Base-by-base conservation (phyloP, 1,140 invertebrate genomes). In the Bombus polaris region DNA sequence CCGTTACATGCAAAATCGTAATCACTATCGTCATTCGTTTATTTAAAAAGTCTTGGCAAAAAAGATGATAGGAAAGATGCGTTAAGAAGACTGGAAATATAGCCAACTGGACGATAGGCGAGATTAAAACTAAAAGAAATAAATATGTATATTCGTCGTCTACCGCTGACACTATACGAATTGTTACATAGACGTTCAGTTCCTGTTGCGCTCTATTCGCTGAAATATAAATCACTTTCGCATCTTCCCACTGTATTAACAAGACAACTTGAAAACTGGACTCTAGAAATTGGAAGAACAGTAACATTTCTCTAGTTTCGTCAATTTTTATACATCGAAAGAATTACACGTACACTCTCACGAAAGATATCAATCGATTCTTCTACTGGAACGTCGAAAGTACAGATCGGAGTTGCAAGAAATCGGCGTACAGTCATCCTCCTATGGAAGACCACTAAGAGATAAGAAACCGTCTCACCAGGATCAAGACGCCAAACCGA, bases 401-500 rank as follows among this genome's bases (percentile, higher is more conserved):
- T 37, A 37, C 47, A 57, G 35, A 57, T 28, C 22, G 25, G 28
- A 15, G 32, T 37, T 25, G 5, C n/a, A 35, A 76, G 25, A 59
- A 59, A 76, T 59, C 47, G 53, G 28, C 32, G 73, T 42, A 6
- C 39, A 44, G n/a, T 35, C 32, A 2, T 35, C 32, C 15, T 35
- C 65, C 6, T 35, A 73, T 37, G 18, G 47, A 35, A 57, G 13
- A 22, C 10, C 76, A 9, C 12, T 53, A 8, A 22, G n/a, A 65
- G 57, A 44, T 65, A 44, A 78, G 76, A 75, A 75, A 75, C 13
- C 39, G 57, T 79, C 57, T 44, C 37, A 79, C 6, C 25, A 22
- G 62, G 39, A 79, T 79, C 77, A 53, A 80, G 78, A 62, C 57
- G 65, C 42, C 75, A 65, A 65, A 80, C 25, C 59, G 42, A 59